phyloP scores from a whole-genome alignment of 2,888 invertebrate species.

The Andricus quercusramuli region DNA sequence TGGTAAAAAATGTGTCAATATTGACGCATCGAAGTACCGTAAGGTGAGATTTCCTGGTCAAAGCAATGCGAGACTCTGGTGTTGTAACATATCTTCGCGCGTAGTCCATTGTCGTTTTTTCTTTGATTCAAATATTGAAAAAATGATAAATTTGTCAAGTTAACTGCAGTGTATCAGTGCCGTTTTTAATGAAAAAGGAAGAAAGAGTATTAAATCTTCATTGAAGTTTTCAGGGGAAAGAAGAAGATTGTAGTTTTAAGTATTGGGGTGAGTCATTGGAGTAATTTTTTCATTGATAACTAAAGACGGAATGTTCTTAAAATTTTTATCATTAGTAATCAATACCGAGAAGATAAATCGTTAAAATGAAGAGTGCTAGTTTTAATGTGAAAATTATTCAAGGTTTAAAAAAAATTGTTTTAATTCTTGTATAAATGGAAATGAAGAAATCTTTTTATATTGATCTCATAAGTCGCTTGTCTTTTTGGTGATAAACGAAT shows the following conservation, averaged over 20 bases:
- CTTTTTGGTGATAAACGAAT: slow-evolving; percentile 6
- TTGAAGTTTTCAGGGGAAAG: not conserved
- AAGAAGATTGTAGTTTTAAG: not conserved
- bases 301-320: not conserved
- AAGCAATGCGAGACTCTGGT: slow-evolving; percentile 40
- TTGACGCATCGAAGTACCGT: slow-evolving; percentile 70
- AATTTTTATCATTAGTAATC: not conserved
- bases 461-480: not conserved
- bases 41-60: slow-evolving; percentile 69
- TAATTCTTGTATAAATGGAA: not conserved
- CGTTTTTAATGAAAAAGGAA: not conserved
- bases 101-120: slow-evolving; percentile 7
- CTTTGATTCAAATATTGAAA: not conserved
- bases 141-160: not conserved
- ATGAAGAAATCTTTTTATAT: not conserved
- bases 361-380: no score
- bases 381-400: no score
- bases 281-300: not conserved
- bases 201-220: not conserved
- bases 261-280: not conserved
- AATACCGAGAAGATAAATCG: no score
- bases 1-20: slow-evolving; percentile 72
- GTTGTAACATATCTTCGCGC: slow-evolving; percentile 11
- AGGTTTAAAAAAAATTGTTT: not conserved
- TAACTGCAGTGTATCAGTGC: not conserved